These are phyloP conservation scores for Calephelis nemesis DNA, from an alignment of 1,140 invertebrate species.

Conservation along the genomic window DNA sequence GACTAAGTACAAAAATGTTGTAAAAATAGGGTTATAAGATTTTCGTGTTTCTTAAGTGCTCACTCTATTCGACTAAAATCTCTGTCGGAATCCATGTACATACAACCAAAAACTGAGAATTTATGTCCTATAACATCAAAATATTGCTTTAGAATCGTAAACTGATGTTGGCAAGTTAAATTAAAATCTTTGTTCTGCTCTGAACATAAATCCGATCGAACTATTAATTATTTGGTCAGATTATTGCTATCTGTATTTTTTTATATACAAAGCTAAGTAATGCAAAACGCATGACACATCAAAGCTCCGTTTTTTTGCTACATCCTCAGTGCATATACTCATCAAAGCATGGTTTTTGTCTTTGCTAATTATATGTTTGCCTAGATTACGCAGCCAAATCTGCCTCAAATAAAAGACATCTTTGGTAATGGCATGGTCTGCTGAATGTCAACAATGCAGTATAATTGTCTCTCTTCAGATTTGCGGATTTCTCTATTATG, in stretches of 20 bases:
- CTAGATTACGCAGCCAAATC: not conserved
- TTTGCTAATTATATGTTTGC: not conserved
- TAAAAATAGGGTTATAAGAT: too few species aligned
- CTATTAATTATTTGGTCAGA: not conserved
- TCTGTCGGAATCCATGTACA: too few species aligned
- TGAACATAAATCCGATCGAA: conserved; percentile 3
- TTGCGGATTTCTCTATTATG: not conserved
- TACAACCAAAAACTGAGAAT: too few species aligned
- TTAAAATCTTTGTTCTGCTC: not conserved
- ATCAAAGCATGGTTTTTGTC: not conserved
- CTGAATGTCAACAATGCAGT: not conserved
- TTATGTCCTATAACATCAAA: too few species aligned
- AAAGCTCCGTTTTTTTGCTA: not conserved
- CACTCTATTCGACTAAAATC: too few species aligned
- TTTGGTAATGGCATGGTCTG: not conserved
- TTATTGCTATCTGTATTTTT: not conserved
- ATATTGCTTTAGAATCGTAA: too few species aligned
- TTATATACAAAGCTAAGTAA: not conserved
- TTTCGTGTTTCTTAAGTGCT: too few species aligned
- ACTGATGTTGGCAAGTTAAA: not conserved
- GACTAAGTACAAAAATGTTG: too few species aligned
- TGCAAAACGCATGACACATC: not conserved
- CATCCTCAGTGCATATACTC: not conserved
- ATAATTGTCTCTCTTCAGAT: not conserved
- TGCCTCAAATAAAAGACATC: not conserved